Percentiles rank a stretch among this genome's conserved stretches.
phyloP scores from a whole-genome alignment of 2,888 invertebrate genomes.

The Myathropa florea region DNA sequence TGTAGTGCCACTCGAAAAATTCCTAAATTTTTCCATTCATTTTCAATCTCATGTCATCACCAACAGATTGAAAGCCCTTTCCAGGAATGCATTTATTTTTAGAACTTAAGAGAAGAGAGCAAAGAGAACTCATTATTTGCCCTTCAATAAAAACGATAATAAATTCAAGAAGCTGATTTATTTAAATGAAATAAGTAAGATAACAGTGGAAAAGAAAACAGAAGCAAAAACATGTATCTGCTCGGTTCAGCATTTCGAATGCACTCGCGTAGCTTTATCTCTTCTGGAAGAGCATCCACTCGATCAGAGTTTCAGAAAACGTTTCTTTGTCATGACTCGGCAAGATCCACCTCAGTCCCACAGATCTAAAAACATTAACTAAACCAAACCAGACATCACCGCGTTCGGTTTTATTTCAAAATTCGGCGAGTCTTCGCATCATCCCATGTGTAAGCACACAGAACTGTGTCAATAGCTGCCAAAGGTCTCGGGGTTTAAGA shows the following conservation, averaged over 20 bases:
- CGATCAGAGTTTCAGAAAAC: background rate
- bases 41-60: too few relatives aligned
- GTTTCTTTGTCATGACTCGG: background rate
- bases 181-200: background rate
- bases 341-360: background rate
- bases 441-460: background rate
- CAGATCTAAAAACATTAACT: background rate
- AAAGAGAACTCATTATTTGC: background rate
- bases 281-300: background rate
- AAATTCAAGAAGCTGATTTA: background rate
- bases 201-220: background rate
- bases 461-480: background rate
- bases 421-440: background rate
- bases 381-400: background rate
- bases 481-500: background rate
- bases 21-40: too few relatives aligned
- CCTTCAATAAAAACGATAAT: background rate
- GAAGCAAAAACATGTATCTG: background rate
- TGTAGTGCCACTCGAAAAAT: too few relatives aligned
- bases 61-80: background rate
- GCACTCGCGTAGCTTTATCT: background rate
- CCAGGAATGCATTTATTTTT: background rate
- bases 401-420: background rate
- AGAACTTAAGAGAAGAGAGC: background rate
- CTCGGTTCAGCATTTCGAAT: too few relatives aligned